Evolutionary conservation across 2,797 vertebrate genomes (phyloP).

Genomic region (Malurus leucopterus): DNA sequence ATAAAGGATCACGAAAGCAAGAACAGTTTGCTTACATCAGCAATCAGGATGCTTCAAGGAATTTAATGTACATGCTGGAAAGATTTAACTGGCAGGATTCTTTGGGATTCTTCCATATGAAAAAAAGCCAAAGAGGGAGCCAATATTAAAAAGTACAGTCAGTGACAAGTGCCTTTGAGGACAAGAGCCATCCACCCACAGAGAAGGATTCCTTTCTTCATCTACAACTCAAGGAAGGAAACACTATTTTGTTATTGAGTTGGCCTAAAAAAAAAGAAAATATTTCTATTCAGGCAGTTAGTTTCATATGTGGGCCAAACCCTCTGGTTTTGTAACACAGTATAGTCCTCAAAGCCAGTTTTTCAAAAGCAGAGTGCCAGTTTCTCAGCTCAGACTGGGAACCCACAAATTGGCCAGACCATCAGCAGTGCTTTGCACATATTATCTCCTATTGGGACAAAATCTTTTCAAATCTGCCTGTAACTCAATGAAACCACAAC

Average conservation of each 20-base stretch:
- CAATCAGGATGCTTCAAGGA: not conserved
- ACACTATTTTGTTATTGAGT: not conserved
- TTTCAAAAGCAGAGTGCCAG: not conserved
- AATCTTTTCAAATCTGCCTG: not conserved
- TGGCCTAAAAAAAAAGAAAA: not conserved
- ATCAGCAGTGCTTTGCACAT: not conserved
- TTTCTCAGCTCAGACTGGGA: not conserved
- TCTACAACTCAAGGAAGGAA: not conserved
- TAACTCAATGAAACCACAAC: constrained; percentile 25
- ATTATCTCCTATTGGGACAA: not conserved
- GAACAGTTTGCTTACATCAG: not conserved
- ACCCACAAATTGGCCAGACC: not conserved
- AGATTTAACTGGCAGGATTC: not conserved
- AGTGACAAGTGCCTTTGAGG: not conserved
- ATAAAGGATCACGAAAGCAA: not conserved
- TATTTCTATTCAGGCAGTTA: not conserved
- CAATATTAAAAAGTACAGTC: not conserved
- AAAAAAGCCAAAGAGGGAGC: not conserved
- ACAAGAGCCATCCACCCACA: not conserved
- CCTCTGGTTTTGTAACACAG: not conserved
- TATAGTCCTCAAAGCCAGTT: not conserved
- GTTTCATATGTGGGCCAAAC: not conserved
- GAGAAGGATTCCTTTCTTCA: not conserved
- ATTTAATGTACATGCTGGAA: not conserved
- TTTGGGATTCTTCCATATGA: not conserved